Evolutionary conservation across 1,140 invertebrate species (phyloP).

Genomic region (Campodea augens): DNA sequence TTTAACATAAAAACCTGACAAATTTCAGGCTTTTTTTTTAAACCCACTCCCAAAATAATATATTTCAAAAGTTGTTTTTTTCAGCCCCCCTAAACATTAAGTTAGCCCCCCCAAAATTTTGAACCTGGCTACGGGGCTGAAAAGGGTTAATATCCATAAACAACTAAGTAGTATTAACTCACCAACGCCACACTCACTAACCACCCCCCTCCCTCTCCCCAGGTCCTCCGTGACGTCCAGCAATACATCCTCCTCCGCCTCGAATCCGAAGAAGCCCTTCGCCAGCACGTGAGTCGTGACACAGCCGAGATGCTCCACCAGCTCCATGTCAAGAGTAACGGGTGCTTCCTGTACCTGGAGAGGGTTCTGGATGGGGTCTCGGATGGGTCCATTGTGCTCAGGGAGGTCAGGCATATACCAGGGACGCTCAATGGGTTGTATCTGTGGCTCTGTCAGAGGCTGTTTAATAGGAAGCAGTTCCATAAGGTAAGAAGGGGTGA

Average conservation of each 20-base stretch:
- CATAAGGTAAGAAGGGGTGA: no score
- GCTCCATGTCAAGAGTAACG: constrained; percentile 89
- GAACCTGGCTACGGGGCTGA: no score
- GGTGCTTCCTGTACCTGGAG: constrained; percentile 83
- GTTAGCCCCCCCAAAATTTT: no score
- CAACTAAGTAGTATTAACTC: no score
- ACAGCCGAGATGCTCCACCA: constrained; percentile 90
- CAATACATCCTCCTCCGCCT: constrained; percentile 81
- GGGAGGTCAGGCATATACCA: constrained; percentile 72
- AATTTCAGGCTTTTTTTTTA: no score
- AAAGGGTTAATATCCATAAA: no score
- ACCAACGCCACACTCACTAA: not conserved
- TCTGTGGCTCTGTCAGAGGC: constrained; percentile 79
- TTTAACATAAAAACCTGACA: no score
- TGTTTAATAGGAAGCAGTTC: constrained; percentile 76
- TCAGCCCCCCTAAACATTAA: no score
- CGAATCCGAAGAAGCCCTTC: constrained; percentile 57
- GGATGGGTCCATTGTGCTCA: constrained; percentile 75
- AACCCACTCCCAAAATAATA: no score
- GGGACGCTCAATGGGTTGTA: constrained; percentile 88
- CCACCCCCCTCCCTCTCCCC: constrained; percentile 5
- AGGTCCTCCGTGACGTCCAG: constrained; percentile 64
- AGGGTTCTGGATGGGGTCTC: constrained; percentile 81
- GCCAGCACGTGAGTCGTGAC: constrained; percentile 59
- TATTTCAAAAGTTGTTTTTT: no score